Percentiles rank a stretch among this genome's conserved stretches.
Conservation (phyloP, 2,888 invertebrate species). For the Zeuzera pyrina region DNA sequence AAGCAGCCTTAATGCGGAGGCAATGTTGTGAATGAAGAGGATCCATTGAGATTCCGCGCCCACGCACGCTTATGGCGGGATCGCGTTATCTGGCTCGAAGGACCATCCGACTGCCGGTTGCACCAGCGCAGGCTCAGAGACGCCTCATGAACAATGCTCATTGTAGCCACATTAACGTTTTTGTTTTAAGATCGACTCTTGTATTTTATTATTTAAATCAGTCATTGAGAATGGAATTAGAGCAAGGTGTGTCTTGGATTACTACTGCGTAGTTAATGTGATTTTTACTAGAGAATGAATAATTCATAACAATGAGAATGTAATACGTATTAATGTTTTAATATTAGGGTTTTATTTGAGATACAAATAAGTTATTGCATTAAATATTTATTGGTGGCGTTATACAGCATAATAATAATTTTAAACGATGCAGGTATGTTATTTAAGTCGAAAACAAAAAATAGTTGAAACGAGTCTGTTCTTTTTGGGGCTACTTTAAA, state of each 20-base stretch:
- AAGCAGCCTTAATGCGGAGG: slow-evolving; percentile 65
- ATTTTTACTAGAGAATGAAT: slow-evolving; percentile 20
- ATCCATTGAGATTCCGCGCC: slow-evolving; percentile 65
- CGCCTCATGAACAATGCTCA: slow-evolving; percentile 35
- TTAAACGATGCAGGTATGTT: slow-evolving; percentile 39
- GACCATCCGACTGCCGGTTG: slow-evolving; percentile 22
- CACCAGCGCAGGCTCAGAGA: not conserved
- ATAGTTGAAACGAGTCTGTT: slow-evolving; percentile 42
- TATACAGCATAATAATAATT: slow-evolving; percentile 32
- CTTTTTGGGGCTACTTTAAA: slow-evolving; percentile 65
- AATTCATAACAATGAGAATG: no score
- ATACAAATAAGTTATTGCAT: no score
- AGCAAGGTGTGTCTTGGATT: slow-evolving; percentile 26
- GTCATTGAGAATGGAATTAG: slow-evolving; percentile 29
- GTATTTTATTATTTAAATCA: slow-evolving; percentile 46
- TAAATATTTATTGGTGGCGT: no score
- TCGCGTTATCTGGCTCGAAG: slow-evolving; percentile 33
- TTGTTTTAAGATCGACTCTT: slow-evolving; percentile 36
- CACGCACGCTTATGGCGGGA: slow-evolving; percentile 45
- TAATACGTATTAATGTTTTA: no score
- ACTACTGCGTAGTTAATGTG: slow-evolving; percentile 20
- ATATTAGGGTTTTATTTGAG: no score
- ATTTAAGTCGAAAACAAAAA: slow-evolving; percentile 56
- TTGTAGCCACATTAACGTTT: slow-evolving; percentile 35
- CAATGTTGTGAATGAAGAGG: slow-evolving; percentile 70